Percentiles rank a stretch among this genome's conserved stretches.
Conservation (phyloP, 1,140 invertebrate genomes). For the Drosophila setifemur region DNA sequence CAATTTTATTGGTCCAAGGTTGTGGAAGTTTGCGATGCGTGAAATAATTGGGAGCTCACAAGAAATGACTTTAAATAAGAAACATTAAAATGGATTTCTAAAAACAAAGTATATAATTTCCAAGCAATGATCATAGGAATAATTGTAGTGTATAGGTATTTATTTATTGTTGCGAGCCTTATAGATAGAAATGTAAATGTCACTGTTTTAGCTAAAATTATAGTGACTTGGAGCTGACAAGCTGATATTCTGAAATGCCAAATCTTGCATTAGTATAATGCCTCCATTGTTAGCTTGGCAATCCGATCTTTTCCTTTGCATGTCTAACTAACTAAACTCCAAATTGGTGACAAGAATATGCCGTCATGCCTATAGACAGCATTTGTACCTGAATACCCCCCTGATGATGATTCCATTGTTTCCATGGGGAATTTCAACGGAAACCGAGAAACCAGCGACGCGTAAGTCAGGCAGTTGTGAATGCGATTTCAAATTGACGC, state of each 20-base stretch:
- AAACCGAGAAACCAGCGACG: slow-evolving; percentile 50
- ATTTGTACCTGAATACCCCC: slow-evolving; percentile 1
- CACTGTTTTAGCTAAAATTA: no score
- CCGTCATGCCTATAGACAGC: slow-evolving; percentile 42
- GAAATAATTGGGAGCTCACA: background rate
- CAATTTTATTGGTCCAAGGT: slow-evolving; percentile 24
- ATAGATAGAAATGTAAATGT: no score
- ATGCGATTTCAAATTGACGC: slow-evolving; percentile 68
- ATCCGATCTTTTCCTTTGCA: slow-evolving; percentile 13
- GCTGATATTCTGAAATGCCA: no score
- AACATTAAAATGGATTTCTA: background rate
- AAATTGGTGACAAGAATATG: slow-evolving; percentile 43
- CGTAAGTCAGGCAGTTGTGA: slow-evolving; percentile 69
- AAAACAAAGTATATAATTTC: no score
- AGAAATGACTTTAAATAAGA: background rate
- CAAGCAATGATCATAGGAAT: no score
- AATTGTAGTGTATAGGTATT: no score
- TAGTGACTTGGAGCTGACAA: no score
- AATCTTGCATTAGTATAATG: background rate
- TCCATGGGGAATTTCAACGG: slow-evolving; percentile 41
- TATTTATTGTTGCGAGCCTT: no score
- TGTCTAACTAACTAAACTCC: background rate
- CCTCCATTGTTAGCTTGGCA: no score
- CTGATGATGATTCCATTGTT: slow-evolving; percentile 51
- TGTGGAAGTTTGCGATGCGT: background rate